phyloP scores from a whole-genome alignment of 2,113 vertebrate genomes.

The Peromyscus californicus region DNA sequence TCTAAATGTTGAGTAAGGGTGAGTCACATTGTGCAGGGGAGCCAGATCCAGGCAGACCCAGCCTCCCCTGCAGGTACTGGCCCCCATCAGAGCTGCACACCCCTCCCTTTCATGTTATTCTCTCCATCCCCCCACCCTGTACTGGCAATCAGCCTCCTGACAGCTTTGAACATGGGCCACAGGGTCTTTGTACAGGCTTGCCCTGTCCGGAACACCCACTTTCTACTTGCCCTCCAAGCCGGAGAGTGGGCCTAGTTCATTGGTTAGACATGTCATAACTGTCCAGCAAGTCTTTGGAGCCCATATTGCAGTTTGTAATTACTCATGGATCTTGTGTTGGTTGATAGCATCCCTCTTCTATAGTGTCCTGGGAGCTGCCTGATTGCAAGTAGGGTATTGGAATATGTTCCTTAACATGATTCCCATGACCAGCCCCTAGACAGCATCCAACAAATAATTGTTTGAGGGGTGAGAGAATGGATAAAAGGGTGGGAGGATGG shows the following conservation, averaged over 20 bases:
- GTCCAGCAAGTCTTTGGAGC: not conserved
- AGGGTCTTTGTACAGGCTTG: constrained; percentile 17
- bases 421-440: not conserved
- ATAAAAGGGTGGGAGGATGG: not conserved
- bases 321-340: not conserved
- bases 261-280: not conserved
- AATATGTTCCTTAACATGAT: not conserved
- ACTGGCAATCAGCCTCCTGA: not conserved
- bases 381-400: not conserved
- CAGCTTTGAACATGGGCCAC: not conserved
- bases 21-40: not conserved
- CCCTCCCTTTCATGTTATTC: fast-evolving
- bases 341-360: not conserved
- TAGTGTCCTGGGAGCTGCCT: not conserved
- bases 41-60: not conserved
- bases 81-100: not conserved
- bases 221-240: not conserved
- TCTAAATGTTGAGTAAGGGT: not conserved
- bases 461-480: not conserved
- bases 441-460: not conserved
- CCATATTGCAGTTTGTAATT: not conserved
- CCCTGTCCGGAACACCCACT: not conserved
- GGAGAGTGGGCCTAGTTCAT: not conserved
- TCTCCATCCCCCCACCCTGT: not conserved
- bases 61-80: not conserved